Evolutionary conservation across 2,113 vertebrate genomes (phyloP), one percentile per base, ranked within the genome.

Genomic region (Corvus cornix): DNA sequence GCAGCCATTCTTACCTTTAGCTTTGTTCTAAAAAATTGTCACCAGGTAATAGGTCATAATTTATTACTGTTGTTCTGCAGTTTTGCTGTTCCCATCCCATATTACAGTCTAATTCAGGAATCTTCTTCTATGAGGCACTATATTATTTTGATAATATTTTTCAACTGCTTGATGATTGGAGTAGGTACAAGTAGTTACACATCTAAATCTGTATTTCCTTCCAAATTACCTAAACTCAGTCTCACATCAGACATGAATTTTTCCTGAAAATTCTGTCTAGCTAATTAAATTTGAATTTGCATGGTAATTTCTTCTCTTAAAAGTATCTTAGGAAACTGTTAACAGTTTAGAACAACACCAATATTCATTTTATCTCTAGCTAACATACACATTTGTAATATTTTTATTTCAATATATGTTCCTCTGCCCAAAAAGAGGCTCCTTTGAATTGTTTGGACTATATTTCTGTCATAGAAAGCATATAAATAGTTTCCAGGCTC

Each of bases 111-210:
- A 63, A 89, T 91, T 91, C 51, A 77, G 64, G 37, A 80, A 46
- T 31, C n/a, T 58, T 66, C 62, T 84, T 58, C 41, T 46, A 43
- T 44, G 2, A 58, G 31, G 24, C 6, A 44, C 7, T 74, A 66
- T 67, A 92, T 83, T 89, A 69, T 90, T 91, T 86, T n/a, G 27
- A 58, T 89, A 83, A 82, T 64, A 77, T 83, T 75, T 77, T 95
- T 59, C 63, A 69, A 8, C 6, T 44, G 7, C 9, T 86, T 90
- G n/a, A 76, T 73, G 28, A 15, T 7, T 53, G 41, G 31, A 95
- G 44, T 21, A 90, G 28, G 17, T 82, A 60, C 44, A 33, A 58
- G 17, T 31, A 41, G 46, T 46, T 86, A 86, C 46, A 86, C 76
- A 66, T 39, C 43, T 74, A 60, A 95, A 88, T 33, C 17, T 84